Conservation (phyloP, 2,113 vertebrate species). For the Gymnobelideus leadbeateri region DNA sequence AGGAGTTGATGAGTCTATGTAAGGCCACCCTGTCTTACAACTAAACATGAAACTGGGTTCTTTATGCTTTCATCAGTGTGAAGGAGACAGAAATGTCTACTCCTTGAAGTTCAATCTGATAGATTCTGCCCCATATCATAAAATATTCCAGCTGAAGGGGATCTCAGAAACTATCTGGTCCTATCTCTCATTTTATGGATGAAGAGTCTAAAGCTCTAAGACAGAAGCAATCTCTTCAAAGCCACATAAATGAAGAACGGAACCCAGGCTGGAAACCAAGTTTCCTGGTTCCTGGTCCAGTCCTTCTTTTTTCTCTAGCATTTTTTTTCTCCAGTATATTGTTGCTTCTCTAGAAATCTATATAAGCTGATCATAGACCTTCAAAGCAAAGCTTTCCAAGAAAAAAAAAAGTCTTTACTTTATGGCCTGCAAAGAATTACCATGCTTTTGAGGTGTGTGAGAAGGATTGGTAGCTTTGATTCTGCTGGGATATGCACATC, state of each 20-base stretch:
- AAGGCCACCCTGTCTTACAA: neutral
- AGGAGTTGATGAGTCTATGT: neutral
- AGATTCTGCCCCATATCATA: neutral
- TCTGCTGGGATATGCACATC: slow-evolving; percentile 29
- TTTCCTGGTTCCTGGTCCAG: neutral
- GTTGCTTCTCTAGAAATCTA: slow-evolving; percentile 44
- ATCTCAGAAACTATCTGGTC: neutral
- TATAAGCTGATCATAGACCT: slow-evolving; percentile 36
- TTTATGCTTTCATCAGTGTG: slow-evolving; percentile 62
- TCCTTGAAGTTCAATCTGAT: slow-evolving; percentile 43
- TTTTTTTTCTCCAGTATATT: neutral
- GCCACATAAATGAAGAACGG: neutral
- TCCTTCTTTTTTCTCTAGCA: neutral
- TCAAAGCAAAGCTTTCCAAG: slow-evolving; percentile 20
- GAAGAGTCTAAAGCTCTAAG: neutral
- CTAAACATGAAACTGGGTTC: slow-evolving; percentile 23
- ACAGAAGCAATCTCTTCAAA: neutral
- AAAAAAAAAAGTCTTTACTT: slow-evolving; percentile 45
- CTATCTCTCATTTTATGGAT: neutral
- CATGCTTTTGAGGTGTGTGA: slow-evolving; percentile 15
- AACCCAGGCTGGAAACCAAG: neutral
- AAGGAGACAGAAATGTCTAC: slow-evolving; percentile 45
- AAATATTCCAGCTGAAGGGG: neutral
- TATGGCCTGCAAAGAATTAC: slow-evolving; percentile 18
- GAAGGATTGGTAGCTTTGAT: slow-evolving; percentile 51